Conservation (phyloP, 2,888 invertebrate species). For the Sarcophaga rosellei region DNA sequence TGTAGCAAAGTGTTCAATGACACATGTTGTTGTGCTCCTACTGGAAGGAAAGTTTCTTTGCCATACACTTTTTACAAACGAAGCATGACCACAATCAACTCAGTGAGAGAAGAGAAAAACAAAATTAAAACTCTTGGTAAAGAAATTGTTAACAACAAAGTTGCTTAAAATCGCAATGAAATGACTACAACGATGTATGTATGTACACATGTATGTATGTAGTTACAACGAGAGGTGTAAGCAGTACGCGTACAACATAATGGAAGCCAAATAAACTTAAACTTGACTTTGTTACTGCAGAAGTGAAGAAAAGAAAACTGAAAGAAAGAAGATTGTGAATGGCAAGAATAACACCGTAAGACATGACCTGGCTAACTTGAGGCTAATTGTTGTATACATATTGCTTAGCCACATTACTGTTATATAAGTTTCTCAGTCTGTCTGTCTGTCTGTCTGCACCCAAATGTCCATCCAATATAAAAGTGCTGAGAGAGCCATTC, state of each 20-base stretch:
- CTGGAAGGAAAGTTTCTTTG: slow-evolving; percentile 5
- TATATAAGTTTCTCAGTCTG: slow-evolving; percentile 2
- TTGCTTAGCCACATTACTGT: slow-evolving; percentile 34
- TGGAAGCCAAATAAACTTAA: slow-evolving; percentile 65
- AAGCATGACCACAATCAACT: slow-evolving; percentile 55
- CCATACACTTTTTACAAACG: neutral
- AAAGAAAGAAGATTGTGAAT: neutral
- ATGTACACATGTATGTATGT: neutral
- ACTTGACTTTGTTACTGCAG: slow-evolving; percentile 64
- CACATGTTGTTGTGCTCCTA: slow-evolving; percentile 56
- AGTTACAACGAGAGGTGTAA: slow-evolving; percentile 6
- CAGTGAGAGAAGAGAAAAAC: too few relatives aligned
- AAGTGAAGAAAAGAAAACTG: neutral
- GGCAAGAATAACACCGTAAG: slow-evolving; percentile 49
- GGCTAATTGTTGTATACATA: slow-evolving; percentile 63
- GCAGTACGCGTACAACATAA: slow-evolving; percentile 14
- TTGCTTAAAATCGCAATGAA: slow-evolving; percentile 26
- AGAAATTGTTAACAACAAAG: slow-evolving; percentile 60
- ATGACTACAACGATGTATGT: slow-evolving; percentile 10
- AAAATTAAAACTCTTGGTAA: slow-evolving; percentile 44
- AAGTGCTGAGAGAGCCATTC: slow-evolving; percentile 22
- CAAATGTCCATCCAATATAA: neutral
- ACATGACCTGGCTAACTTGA: slow-evolving; percentile 68
- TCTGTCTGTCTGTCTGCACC: neutral
- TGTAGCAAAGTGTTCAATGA: slow-evolving; percentile 64